Evolutionary conservation across 2,888 invertebrate species (phyloP).

Genomic region (Heliconius hortense): DNA sequence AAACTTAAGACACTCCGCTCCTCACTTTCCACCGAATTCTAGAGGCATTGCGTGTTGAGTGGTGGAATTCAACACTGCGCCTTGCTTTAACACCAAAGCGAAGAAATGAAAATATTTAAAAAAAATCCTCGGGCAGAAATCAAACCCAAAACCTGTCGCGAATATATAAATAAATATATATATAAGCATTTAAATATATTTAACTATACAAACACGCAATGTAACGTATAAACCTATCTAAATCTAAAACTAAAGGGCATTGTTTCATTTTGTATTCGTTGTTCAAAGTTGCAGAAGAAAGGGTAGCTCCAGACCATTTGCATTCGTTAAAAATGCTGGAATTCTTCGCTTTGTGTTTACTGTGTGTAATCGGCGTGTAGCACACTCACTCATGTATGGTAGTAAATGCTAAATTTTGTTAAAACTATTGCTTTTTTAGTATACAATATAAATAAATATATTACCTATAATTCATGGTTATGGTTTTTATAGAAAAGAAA

Average conservation of each 20-base stretch:
- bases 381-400: constrained; percentile 43
- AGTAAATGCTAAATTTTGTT: not conserved
- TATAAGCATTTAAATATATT: not conserved
- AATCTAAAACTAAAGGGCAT: constrained; percentile 58
- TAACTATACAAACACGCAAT: constrained; percentile 12
- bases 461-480: too few species aligned
- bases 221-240: constrained; percentile 27
- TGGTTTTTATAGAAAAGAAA: too few species aligned
- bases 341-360: constrained; percentile 75
- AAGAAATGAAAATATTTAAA: too few species aligned
- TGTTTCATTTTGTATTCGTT: constrained; percentile 73
- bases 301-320: constrained; percentile 77
- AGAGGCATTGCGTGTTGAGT: too few species aligned
- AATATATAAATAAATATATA: too few species aligned
- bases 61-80: too few species aligned
- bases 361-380: constrained; percentile 70
- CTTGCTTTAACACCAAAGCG: too few species aligned
- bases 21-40: too few species aligned
- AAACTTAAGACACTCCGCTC: too few species aligned
- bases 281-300: constrained; percentile 72
- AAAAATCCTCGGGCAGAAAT: too few species aligned
- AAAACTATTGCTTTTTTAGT: not conserved
- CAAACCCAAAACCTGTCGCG: too few species aligned
- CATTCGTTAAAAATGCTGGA: constrained; percentile 80
- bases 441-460: not conserved